Evolutionary conservation across 2,113 vertebrate species (phyloP).

Genomic region (Caretta caretta): DNA sequence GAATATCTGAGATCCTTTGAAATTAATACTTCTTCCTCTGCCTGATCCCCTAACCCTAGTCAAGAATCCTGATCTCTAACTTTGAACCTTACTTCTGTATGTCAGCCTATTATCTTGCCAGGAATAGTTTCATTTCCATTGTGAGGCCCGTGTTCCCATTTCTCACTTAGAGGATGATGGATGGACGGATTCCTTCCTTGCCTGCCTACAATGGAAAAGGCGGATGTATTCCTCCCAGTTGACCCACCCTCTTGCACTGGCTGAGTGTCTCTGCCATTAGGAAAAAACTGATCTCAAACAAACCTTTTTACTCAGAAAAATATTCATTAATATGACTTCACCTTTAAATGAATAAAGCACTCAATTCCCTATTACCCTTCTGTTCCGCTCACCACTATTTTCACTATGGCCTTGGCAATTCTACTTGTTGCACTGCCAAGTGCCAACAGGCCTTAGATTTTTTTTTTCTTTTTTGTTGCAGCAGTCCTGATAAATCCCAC

Average conservation of each 20-base stretch:
- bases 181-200: neutral
- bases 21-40: neutral
- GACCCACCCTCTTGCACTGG: neutral
- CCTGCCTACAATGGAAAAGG: neutral
- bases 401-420: neutral
- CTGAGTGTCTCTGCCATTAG: neutral
- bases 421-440: neutral
- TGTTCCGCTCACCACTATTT: neutral
- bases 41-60: neutral
- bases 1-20: neutral
- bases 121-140: neutral
- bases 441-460: neutral
- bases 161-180: neutral
- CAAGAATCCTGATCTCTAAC: neutral
- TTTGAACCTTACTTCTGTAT: neutral
- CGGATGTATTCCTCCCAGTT: neutral
- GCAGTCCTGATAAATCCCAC: neutral
- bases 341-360: neutral
- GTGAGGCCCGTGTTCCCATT: neutral
- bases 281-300: neutral
- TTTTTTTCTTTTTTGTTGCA: neutral
- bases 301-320: neutral
- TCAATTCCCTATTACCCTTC: neutral
- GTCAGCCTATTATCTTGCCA: fast-evolving
- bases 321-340: neutral